Conservation (phyloP, 2,888 invertebrate genomes). For the Drosophila diplacantha region DNA sequence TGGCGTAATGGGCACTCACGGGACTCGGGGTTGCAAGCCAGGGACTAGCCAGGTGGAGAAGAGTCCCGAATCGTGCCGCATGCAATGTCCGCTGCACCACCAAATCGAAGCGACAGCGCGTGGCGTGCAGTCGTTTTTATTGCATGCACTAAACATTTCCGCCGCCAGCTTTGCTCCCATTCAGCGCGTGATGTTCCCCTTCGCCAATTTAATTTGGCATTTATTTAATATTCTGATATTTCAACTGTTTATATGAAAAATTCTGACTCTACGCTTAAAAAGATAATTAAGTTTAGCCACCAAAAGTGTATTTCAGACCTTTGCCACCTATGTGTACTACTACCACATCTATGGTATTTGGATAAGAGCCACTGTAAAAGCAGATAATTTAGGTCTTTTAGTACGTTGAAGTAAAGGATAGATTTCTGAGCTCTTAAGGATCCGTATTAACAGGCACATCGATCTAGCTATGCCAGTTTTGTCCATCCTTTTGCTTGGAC, state of each 20-base stretch:
- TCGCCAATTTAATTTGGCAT: conserved; percentile 46
- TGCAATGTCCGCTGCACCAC: conserved; percentile 47
- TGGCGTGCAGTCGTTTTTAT: conserved; percentile 52
- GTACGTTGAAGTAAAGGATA: not conserved
- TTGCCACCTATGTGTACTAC: not conserved
- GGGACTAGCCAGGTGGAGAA: conserved; percentile 15
- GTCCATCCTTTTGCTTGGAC: not conserved
- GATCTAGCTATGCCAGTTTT: not conserved
- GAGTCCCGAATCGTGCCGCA: conserved; percentile 57
- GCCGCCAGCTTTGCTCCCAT: conserved; percentile 15
- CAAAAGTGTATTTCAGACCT: not conserved
- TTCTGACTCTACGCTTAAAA: not conserved
- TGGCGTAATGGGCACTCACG: conserved; percentile 70
- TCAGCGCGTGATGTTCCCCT: conserved; percentile 12
- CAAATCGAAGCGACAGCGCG: conserved; percentile 44
- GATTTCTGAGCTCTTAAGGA: not conserved
- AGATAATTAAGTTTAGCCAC: not conserved
- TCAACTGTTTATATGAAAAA: too few relatives aligned
- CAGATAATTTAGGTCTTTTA: not conserved
- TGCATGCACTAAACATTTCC: conserved; percentile 43
- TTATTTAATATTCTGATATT: conserved; percentile 12
- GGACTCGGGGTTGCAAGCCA: conserved; percentile 32
- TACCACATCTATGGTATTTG: not conserved
- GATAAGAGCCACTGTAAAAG: not conserved
- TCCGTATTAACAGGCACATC: not conserved